Percentiles rank a stretch among this genome's conserved stretches.
Evolutionary conservation across 2,113 vertebrate genomes (phyloP).

Genomic region (Gobius niger): DNA sequence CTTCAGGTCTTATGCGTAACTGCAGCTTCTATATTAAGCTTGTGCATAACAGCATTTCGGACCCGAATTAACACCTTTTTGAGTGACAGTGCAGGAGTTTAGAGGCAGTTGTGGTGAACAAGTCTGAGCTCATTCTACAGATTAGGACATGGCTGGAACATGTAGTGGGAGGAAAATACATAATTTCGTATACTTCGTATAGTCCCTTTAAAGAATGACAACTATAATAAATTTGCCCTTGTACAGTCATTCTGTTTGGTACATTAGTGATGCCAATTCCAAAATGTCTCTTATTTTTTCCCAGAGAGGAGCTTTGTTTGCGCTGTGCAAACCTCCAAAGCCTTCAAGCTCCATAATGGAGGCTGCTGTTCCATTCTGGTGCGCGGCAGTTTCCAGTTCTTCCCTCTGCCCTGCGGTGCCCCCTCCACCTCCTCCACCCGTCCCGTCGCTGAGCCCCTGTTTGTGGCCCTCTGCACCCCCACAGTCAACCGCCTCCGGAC

Average conservation of each 20-base stretch:
- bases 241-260: neutral
- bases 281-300: constrained; percentile 1
- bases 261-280: neutral
- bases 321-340: constrained; percentile 78
- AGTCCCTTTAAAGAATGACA: neutral
- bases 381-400: constrained; percentile 61
- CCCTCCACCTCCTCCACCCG: constrained; percentile 26
- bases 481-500: constrained; percentile 33
- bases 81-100: no score
- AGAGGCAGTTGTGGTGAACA: no score
- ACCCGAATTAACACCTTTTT: no score
- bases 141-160: no score
- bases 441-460: constrained; percentile 37
- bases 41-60: no score
- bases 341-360: constrained; percentile 67
- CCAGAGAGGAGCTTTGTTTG: constrained; percentile 79
- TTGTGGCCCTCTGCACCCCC: constrained; percentile 81
- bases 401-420: constrained; percentile 15
- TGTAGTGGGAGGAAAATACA: no score
- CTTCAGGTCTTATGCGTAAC: no score
- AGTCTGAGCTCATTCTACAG: no score
- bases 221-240: neutral
- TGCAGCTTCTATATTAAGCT: no score
- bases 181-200: no score
- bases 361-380: constrained; percentile 72